phyloP scores from a whole-genome alignment of 2,797 vertebrate genomes.

The Tokudaia muenninki region DNA sequence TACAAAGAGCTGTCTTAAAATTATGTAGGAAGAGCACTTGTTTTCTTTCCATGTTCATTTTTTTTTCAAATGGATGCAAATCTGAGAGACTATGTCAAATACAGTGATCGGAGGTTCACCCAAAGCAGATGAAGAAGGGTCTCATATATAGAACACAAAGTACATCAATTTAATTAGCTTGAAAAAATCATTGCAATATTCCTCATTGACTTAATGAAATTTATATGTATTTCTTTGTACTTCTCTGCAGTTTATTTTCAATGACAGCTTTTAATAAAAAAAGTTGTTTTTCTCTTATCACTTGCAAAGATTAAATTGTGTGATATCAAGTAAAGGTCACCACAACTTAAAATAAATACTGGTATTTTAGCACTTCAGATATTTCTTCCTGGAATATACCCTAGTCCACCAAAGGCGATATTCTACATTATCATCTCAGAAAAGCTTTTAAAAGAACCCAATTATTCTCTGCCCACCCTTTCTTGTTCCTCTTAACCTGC shows the following conservation, averaged over 20 bases:
- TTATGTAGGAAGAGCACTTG: neutral
- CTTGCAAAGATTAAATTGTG: neutral
- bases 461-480: slow-evolving; percentile 67
- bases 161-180: neutral
- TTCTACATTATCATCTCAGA: slow-evolving; percentile 56
- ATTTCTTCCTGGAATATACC: neutral
- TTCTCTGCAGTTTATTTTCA: neutral
- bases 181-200: neutral
- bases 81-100: neutral
- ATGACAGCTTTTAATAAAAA: neutral
- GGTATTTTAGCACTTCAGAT: slow-evolving; percentile 15
- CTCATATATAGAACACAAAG: neutral
- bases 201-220: slow-evolving; percentile 25
- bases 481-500: slow-evolving; percentile 74
- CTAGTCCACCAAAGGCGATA: slow-evolving; percentile 37
- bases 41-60: neutral
- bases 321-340: neutral
- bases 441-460: slow-evolving; percentile 66
- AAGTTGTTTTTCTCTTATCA: neutral
- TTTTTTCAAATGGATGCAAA: neutral
- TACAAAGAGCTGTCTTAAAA: neutral
- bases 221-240: neutral
- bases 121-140: neutral
- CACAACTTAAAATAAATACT: neutral
- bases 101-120: neutral